Evolutionary conservation across 2,888 invertebrate genomes (phyloP).

Genomic region (Scaptodrosophila latifasciaeformis): DNA sequence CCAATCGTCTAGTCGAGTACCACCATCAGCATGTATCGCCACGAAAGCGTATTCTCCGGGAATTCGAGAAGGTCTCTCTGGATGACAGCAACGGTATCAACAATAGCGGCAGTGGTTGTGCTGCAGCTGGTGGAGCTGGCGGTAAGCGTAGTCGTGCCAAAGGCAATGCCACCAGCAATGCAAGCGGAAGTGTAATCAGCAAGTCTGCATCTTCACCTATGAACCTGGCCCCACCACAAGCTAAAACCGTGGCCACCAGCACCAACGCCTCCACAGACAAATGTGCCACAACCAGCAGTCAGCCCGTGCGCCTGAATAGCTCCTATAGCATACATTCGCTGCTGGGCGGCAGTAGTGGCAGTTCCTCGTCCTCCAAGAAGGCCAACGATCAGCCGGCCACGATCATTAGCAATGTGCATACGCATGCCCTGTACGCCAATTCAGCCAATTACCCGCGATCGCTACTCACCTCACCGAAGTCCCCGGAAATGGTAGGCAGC

Average conservation of each 20-base stretch:
- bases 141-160: slow-evolving; percentile 79
- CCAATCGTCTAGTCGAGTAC: slow-evolving; percentile 72
- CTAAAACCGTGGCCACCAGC: slow-evolving; percentile 28
- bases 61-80: slow-evolving; percentile 84
- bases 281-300: slow-evolving; percentile 27
- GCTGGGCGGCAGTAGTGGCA: slow-evolving; percentile 77
- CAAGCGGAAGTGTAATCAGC: not conserved
- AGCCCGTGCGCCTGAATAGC: slow-evolving; percentile 77
- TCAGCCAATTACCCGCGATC: slow-evolving; percentile 63
- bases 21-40: slow-evolving; percentile 81
- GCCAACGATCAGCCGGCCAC: slow-evolving; percentile 53
- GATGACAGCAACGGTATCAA: slow-evolving; percentile 76
- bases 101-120: slow-evolving; percentile 75
- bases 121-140: slow-evolving; percentile 44
- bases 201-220: slow-evolving; percentile 40
- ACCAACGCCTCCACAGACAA: slow-evolving; percentile 7
- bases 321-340: slow-evolving; percentile 91
- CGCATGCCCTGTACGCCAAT: slow-evolving; percentile 62
- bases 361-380: slow-evolving; percentile 47
- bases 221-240: slow-evolving; percentile 53
- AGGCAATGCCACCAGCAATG: slow-evolving; percentile 25
- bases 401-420: slow-evolving; percentile 60
- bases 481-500: slow-evolving; percentile 72
- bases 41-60: slow-evolving; percentile 86
- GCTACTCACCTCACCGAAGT: slow-evolving; percentile 75